phyloP scores from a whole-genome alignment of 2,888 invertebrate genomes.

The Proisotoma minuta region DNA sequence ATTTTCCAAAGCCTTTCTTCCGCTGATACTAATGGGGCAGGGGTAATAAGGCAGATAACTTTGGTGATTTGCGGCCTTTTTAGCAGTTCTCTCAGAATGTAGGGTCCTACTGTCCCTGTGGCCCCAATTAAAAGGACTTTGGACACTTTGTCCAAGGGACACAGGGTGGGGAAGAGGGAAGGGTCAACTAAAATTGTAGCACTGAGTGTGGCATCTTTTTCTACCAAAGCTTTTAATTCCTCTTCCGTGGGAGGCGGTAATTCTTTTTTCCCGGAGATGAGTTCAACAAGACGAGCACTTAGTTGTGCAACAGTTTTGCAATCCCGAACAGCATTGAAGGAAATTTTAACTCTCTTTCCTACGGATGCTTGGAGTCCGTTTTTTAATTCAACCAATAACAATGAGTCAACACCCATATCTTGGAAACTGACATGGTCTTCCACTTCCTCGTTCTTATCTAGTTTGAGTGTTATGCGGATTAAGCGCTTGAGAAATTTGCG shows the following conservation, averaged over 20 bases:
- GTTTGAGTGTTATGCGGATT: slow-evolving; percentile 11
- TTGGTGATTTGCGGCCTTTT: slow-evolving; percentile 8
- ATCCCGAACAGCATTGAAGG: slow-evolving; percentile 22
- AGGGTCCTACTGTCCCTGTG: slow-evolving; percentile 25
- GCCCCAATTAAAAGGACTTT: slow-evolving; percentile 23
- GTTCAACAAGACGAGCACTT: slow-evolving; percentile 14
- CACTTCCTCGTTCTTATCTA: slow-evolving; percentile 22
- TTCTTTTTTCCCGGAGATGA: slow-evolving; percentile 6
- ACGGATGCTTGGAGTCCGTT: slow-evolving; percentile 26
- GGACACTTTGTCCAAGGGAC: not conserved
- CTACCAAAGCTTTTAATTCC: slow-evolving; percentile 15
- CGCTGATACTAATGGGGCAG: not conserved
- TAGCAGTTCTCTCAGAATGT: slow-evolving; percentile 15
- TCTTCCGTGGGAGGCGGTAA: slow-evolving; percentile 5
- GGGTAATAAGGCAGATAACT: slow-evolving; percentile 19
- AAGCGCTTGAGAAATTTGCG: slow-evolving; percentile 12
- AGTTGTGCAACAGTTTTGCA: slow-evolving; percentile 19
- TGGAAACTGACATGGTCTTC: slow-evolving; percentile 17
- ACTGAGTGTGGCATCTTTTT: slow-evolving; percentile 21
- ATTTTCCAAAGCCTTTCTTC: slow-evolving; percentile 1
- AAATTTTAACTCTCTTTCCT: slow-evolving; percentile 16
- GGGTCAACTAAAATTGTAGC: not conserved
- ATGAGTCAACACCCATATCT: slow-evolving; percentile 26
- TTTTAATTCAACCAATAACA: slow-evolving; percentile 31
- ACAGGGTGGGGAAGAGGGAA: not conserved